Evolutionary conservation across 2,113 vertebrate genomes (phyloP), one percentile per base, ranked within the genome.

Genomic region (Nestor notabilis): DNA sequence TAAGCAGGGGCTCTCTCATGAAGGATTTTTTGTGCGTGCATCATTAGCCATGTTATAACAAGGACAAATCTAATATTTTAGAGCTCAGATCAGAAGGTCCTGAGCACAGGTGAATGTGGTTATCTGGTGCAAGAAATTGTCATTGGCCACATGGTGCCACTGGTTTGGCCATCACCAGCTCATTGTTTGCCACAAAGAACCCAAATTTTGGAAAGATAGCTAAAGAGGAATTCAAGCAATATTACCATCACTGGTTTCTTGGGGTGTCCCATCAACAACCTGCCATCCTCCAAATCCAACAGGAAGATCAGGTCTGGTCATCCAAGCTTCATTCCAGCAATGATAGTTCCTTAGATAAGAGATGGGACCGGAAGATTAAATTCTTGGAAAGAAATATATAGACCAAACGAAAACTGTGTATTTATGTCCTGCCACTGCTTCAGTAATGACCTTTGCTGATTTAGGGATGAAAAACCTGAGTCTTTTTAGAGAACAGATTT

Each of bases 321-420:
- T 99, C 99, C 98, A 99, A 89, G 99, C 99, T 90, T 99, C 99
- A 2, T 99, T 99, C 99, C 99, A 99, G 97, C 99, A 99, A 87
- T 99, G 99, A 79, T 99, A 99, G 95, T 99, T 99, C 99, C 99
- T 99, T 96, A 56, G 43, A 72, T 5, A 46, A 79, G 78, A 94
- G 17, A 93, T n/a, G 4, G 50, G 31, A 70, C 13, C 9, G 80
- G 7, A 77, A 75, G 19, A 49, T 85, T 91, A 94, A 61, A 64
- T 65, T 93, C 10, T 70, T 65, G 10, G 25, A 65, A 83, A 81
- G 14, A 41, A 44, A 8, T 7, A 49, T 5, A 18, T 17, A 14
- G 63, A 76, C 20, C 33, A 76, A 92, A 90, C 46, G 7, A 92
- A 83, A 78, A 23, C 16, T 17, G 5, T 28, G 17, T 52, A 28